Base-by-base conservation (phyloP, 2,113 vertebrate genomes). In the Neoarius graeffei region DNA sequence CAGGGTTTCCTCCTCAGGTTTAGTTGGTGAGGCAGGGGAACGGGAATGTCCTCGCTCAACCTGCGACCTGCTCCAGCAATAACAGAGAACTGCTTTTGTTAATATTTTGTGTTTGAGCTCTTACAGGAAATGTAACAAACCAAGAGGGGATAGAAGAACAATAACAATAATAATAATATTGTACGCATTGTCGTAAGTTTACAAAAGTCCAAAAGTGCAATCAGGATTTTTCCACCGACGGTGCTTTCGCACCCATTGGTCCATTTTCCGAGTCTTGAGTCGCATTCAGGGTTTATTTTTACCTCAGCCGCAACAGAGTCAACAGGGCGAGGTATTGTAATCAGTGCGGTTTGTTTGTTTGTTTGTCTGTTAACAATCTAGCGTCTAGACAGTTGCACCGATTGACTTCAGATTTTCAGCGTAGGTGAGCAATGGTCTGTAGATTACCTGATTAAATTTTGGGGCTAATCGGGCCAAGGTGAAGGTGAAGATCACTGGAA, bases 1-100 rank as follows among this genome's bases (percentile, higher is more conserved):
- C 85, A 66, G 76, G 59, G 35, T 74, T 88, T 77, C 27, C 59
- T 81, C 73, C 56, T 35, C 35, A 56, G 48, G 48, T 83, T 64
- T 67, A 52, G 0, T 7, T 2, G 42, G n/a, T 60, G 15, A 66
- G 42, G 67, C 23, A 20, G 14, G 1, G 27, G 50, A 27, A 52
- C 48, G 11, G 7, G n/a, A 9, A 25, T 7, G n/a, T 83, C 69
- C 19, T 67, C 54, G 54, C 13, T n/a, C 5, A 60, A 20, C 69
- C 59, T 19, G 60, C 25, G 56, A 80, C 11, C 48, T 19, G 57
- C 54, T 54, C 9, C 25, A 50, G 42, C 1, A 3, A 10, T 7
- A 1, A 9, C 4, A 7, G 7, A 48, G 25, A 59, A 52, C 74
- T 13, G 42, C 5, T 9, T 52, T 54, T n/a, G 2, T 77, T 77